phyloP scores from a whole-genome alignment of 2,888 invertebrate genomes.

The Hemistola chrysoprasaria region DNA sequence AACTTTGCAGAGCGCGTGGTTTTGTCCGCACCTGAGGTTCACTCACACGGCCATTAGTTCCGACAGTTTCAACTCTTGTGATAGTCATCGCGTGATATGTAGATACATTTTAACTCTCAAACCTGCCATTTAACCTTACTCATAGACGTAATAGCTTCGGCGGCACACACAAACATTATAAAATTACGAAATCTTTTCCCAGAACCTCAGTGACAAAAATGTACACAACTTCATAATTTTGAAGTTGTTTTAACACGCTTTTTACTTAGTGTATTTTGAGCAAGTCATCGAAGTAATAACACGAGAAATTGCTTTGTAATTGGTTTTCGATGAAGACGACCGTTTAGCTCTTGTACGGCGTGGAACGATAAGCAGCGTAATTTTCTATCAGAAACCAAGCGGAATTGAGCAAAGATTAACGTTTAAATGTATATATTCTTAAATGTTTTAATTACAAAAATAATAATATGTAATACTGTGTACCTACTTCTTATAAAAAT shows the following conservation, averaged over 20 bases:
- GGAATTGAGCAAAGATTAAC: no score
- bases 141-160: slow-evolving; percentile 22
- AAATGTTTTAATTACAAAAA: no score
- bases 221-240: slow-evolving; percentile 20
- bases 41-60: slow-evolving; percentile 71
- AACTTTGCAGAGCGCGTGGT: slow-evolving; percentile 70
- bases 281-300: slow-evolving; percentile 56
- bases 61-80: slow-evolving; percentile 61
- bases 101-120: slow-evolving; percentile 2
- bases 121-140: slow-evolving; percentile 15
- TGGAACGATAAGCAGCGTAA: neutral
- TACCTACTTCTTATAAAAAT: no score
- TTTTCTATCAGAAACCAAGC: neutral
- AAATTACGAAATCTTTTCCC: slow-evolving; percentile 12
- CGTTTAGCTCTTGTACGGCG: slow-evolving; percentile 20
- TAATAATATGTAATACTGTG: no score
- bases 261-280: slow-evolving; percentile 36
- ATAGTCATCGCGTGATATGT: slow-evolving; percentile 32
- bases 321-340: slow-evolving; percentile 47
- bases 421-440: no score
- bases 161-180: slow-evolving; percentile 18
- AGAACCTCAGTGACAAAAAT: slow-evolving; percentile 19
- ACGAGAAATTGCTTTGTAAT: slow-evolving; percentile 48
- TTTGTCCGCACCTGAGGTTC: slow-evolving; percentile 72
- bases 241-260: slow-evolving; percentile 21